phyloP scores from a whole-genome alignment of 2,113 vertebrate species.

The Leucosticte australis region DNA sequence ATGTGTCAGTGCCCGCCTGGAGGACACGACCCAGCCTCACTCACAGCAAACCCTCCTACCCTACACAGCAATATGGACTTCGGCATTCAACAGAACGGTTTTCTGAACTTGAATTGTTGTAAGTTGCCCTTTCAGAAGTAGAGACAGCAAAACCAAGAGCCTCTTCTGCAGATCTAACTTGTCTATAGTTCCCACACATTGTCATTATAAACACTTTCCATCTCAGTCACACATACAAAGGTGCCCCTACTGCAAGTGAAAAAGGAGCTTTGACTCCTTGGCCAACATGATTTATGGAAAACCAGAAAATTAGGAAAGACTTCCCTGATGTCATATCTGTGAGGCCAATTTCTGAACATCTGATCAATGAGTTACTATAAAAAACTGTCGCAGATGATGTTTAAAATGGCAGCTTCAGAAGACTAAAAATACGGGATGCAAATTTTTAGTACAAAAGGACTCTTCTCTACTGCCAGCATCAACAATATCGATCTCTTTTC shows the following conservation, averaged over 20 bases:
- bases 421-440: not conserved
- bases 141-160: not conserved
- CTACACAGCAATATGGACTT: not conserved
- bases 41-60: not conserved
- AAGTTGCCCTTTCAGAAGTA: not conserved
- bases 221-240: not conserved
- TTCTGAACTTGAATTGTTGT: accelerated
- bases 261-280: not conserved
- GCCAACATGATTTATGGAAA: constrained; percentile 1
- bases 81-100: not conserved
- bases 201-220: not conserved
- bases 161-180: not conserved
- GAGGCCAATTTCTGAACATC: constrained; percentile 34
- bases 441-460: not conserved
- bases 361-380: constrained; percentile 40
- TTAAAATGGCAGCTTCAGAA: constrained; percentile 8
- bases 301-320: not conserved
- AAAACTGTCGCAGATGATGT: not conserved
- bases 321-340: not conserved
- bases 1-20: not conserved
- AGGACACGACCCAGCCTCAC: not conserved
- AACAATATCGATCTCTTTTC: not conserved
- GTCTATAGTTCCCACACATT: not conserved
- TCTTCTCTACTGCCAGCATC: not conserved
- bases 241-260: not conserved